Percentiles rank a stretch among this genome's conserved stretches.
These are phyloP conservation scores for Microchirus variegatus DNA, from an alignment of 2,797 vertebrate species.

Conservation along the genomic window DNA sequence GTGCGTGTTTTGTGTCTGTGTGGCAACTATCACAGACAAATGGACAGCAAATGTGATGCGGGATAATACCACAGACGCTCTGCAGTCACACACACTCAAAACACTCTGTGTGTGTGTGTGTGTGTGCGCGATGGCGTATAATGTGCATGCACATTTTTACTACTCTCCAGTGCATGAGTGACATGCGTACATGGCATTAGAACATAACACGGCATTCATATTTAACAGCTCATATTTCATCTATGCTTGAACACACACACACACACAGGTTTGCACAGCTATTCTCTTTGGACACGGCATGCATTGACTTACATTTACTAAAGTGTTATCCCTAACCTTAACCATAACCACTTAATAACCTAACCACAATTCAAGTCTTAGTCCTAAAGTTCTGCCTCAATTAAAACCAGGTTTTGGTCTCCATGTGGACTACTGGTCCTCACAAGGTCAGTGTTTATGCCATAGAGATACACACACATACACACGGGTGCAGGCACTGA, in stretches of 20 bases:
- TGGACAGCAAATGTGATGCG: slow-evolving; percentile 68
- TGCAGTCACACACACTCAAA: slow-evolving; percentile 51
- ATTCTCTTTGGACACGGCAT: not conserved
- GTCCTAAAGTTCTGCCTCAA: too few relatives aligned
- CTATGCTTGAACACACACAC: slow-evolving; percentile 56
- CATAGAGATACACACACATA: slow-evolving; percentile 7
- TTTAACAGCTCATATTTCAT: slow-evolving; percentile 78
- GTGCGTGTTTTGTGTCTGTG: slow-evolving; percentile 34
- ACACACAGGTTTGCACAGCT: slow-evolving; percentile 17
- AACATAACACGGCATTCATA: slow-evolving; percentile 71
- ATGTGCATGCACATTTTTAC: slow-evolving; percentile 29
- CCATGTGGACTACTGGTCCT: too few relatives aligned
- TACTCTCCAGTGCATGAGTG: slow-evolving; percentile 56
- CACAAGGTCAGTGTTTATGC: too few relatives aligned
- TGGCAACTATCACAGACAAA: slow-evolving; percentile 64
- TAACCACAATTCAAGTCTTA: too few relatives aligned
- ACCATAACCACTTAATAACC: too few relatives aligned
- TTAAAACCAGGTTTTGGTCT: too few relatives aligned
- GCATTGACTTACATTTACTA: too few relatives aligned
- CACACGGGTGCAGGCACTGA: slow-evolving; percentile 23
- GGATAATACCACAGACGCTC: slow-evolving; percentile 62
- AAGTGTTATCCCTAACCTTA: too few relatives aligned
- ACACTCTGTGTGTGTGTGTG: slow-evolving; percentile 4
- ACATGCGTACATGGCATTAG: slow-evolving; percentile 52
- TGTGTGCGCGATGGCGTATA: slow-evolving; percentile 7